Base-by-base conservation (phyloP, 2,888 invertebrate genomes). In the Trissoscelio sp. region DNA sequence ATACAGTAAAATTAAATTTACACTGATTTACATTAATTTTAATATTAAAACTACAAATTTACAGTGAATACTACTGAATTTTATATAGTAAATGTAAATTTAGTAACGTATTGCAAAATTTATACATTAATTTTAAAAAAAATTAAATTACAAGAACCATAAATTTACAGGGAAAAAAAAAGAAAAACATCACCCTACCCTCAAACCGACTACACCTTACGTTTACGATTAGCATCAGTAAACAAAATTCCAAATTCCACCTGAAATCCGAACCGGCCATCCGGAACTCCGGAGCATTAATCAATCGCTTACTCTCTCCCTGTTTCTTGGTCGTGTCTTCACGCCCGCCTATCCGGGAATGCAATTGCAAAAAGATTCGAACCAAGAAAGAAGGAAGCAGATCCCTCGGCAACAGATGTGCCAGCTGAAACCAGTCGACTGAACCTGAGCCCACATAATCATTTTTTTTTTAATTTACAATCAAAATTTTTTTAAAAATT, bases 361-460 rank as follows among this genome's bases (percentile, higher is more conserved):
- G 60, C 51, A 72, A 53, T 72, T 60, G 60, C 72, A 60, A 72
- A 64, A 73, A 62, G 44, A 53, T 18, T 37, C 37, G 5, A 55
- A 18, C n/a, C 31, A 31, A 62, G 31, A 46, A 53, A 39, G 53
- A 62, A 73, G 72, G 60, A 73, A 73, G 53, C 53, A 46, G 20
- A 39, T 12, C 69, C 9, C 34, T 37, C 39, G 48, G 2, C 31
- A 62, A 62, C 72, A 73, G 72, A 73, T 73, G 72, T 73, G 60
- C 62, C 53, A 53, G 72, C 42, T 73, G 60, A 62, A 62, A 39
- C 28, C 31, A 37, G 51, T 53, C 51, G 39, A 20, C 16, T 51
- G 14, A 57, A 57, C 39, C 57, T 42, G 55, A 69, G 11, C 31
- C n/a, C 16, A 48, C 12, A 28, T 67, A 28, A 55, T 48, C 28